These are phyloP conservation scores for Urocitellus parryii DNA, from an alignment of 2,113 vertebrate genomes.

Conservation along the genomic window DNA sequence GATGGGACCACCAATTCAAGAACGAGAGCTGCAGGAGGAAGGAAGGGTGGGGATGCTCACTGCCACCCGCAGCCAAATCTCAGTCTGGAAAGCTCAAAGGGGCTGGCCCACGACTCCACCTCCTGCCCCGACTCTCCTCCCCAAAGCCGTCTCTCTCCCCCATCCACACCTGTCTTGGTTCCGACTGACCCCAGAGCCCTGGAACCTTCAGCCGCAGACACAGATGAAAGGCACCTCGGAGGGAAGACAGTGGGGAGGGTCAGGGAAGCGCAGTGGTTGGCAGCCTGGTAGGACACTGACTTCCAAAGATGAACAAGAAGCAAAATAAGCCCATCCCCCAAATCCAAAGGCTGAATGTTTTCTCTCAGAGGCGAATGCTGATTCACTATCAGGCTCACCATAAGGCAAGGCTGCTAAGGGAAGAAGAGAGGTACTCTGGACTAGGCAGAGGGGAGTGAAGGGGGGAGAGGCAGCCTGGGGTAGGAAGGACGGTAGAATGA, in stretches of 20 bases:
- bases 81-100: not conserved
- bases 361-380: no score
- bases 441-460: no score
- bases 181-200: not conserved
- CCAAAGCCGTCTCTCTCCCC: no score
- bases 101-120: not conserved
- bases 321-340: no score
- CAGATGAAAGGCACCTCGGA: not conserved
- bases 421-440: no score
- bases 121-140: not conserved
- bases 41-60: not conserved
- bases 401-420: no score
- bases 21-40: not conserved
- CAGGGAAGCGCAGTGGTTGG: rapidly evolving
- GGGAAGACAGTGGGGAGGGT: rapidly evolving
- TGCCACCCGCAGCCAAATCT: not conserved
- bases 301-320: no score
- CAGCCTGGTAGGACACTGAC: not conserved
- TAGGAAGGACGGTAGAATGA: no score
- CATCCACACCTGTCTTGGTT: not conserved
- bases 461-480: no score
- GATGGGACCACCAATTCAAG: not conserved
- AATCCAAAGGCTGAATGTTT: no score
- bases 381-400: no score
- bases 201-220: rapidly evolving